Base-by-base conservation (phyloP, 1,140 invertebrate genomes). In the Drosophila teissieri region DNA sequence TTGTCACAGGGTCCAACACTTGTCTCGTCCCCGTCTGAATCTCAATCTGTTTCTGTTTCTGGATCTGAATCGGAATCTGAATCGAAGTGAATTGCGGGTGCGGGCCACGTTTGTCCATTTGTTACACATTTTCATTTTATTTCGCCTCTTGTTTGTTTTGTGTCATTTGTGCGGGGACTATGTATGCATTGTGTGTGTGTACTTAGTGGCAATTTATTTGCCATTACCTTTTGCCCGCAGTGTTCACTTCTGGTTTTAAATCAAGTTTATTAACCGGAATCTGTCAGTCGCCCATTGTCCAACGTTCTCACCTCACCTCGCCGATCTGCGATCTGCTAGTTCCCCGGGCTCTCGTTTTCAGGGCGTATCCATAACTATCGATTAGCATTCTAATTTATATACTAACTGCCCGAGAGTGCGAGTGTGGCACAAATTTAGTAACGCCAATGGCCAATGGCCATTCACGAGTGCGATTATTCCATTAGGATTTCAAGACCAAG, bases 241-340 rank as follows among this genome's bases (percentile, higher is more conserved):
- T 61, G 49, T 77, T 89, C 64, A 89, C 77, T 89, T 89, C 84
- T 89, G 84, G 84, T 89, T 89, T 88, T 89, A 77, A 89, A 89
- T 89, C 84, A 89, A 89, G 84, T 89, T 89, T 89, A 89, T 89
- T 89, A 89, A 89, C 84, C 84, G 84, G 84, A 89, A 89, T 89
- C 67, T 44, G 62, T 62, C 63, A 73, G 78, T 73, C 55, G 67
- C 58, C 69, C 77, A 83, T 83, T 83, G 75, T 82, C 46, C 49
- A 42, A 27, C 34, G 22, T 62, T 46, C 63, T 31, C 42, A 37
- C 45, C 63, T 31, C 42, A 37, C 45, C 48, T 46, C 62, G 8
- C 40, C 39, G 37, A 14, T 39, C 37, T 39, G 37, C 14, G 56
- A n/a, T 60, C 63, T 53, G 8, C 39, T 27, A 54, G 44, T 52